Evolutionary conservation across 2,797 vertebrate species (phyloP).

Genomic region (Siniperca scherzeri): DNA sequence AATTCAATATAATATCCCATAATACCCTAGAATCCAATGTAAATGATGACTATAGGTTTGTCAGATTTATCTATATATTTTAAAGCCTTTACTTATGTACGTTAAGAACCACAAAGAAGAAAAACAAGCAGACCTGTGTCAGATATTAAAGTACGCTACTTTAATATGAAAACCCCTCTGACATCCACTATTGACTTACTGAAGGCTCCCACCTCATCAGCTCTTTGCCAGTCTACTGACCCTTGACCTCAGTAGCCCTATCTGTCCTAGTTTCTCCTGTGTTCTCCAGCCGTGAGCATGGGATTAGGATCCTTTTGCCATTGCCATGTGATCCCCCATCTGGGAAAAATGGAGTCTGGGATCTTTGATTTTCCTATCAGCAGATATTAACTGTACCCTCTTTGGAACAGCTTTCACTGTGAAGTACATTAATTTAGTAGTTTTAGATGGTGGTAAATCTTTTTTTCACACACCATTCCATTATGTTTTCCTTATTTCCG

Average conservation of each 20-base stretch:
- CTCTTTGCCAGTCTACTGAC: constrained; percentile 55
- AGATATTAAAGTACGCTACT: constrained; percentile 2
- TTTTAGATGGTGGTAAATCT: neutral
- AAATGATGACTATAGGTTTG: constrained; percentile 7
- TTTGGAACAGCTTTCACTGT: neutral
- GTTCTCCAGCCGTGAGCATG: constrained; percentile 46
- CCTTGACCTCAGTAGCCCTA: constrained; percentile 68
- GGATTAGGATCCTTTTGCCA: constrained; percentile 78
- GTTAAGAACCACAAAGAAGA: neutral
- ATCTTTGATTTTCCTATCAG: constrained; percentile 44
- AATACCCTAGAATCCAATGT: constrained; percentile 48
- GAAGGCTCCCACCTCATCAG: constrained; percentile 47
- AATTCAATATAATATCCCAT: constrained; percentile 31
- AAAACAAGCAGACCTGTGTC: constrained; percentile 1
- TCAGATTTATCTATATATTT: constrained; percentile 15
- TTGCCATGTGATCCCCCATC: constrained; percentile 73
- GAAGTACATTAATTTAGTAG: neutral
- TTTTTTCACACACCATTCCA: neutral
- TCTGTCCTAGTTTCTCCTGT: constrained; percentile 76
- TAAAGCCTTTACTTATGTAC: constrained; percentile 8
- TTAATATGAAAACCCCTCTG: constrained; percentile 11
- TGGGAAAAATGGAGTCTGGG: constrained; percentile 55
- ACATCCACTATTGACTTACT: constrained; percentile 25
- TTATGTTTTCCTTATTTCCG: neutral
- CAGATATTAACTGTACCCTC: neutral